Evolutionary conservation across 2,113 vertebrate species (phyloP), one percentile per base, ranked within the genome.

Genomic region (Laticauda laticaudata): DNA sequence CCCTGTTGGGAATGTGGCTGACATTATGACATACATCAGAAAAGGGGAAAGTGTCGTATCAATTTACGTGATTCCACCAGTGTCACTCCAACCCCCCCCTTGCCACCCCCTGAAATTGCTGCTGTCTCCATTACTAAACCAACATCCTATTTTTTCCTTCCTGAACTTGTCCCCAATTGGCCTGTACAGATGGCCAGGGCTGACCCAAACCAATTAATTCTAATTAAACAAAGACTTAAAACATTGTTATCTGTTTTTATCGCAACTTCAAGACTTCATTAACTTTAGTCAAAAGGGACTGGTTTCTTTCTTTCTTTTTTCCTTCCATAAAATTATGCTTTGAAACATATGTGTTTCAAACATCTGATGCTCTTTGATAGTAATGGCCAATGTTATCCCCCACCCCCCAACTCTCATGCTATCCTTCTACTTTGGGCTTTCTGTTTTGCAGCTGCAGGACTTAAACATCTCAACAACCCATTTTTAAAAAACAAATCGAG

Each of bases 381-480:
- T 81, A 43, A 81, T 23, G 45, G 45, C 56, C 85, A 87, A 39
- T 61, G 86, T 53, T 61, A 87, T 87, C 11, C 11, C 48, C 57
- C 18, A 8, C 18, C 23, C 91, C 39, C 29, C 23, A 39, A 43
- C 34, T 59, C 43, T 86, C 75, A 81, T 86, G 75, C 14, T 11
- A n/a, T n/a, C 55, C 55, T 87, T 64, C 86, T 87, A 48, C 45
- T 14, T 64, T 87, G 56, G 85, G 15, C n/a, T 87, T 92, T 92
- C 26, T 87, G 86, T 39, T 87, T 53, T 64, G 45, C 91, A 92
- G 91, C 91, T 92, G 91, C 56, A 92, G 43, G 43, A 57, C 26
- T 57, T 92, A 59, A 91, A 45, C 24, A 87, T 87, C 43, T 87
- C 86, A 64, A 64, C 91, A 92, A 26, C 20, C 59, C 85, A 26